Base-by-base conservation (phyloP, 2,888 invertebrate genomes). In the Xestia c-nigrum region DNA sequence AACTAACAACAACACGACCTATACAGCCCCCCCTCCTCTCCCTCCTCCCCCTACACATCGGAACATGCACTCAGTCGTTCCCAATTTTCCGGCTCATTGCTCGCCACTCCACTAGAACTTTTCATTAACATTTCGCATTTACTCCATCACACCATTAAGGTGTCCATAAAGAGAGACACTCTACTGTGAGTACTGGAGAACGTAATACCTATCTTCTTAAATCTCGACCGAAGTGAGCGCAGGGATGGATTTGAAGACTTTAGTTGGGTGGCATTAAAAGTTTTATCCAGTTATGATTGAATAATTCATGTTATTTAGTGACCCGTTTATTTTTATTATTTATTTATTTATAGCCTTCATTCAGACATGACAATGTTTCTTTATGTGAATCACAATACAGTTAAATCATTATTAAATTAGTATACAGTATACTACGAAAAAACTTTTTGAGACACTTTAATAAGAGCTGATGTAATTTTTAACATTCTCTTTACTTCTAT, bases 161-260 rank as follows among this genome's bases (percentile, higher is more conserved):
- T 87, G 88, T 89, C 89, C 90, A 91, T 93, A 92, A 92, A 93
- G 90, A 88, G 85, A 87, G 85, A 88, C 89, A 91, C 91, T 90
- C 89, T 82, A 88, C 86, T 85, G 86, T 76, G 85, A 89, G 89
- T 88, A 87, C 86, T 85, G 72, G 87, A 88, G 89, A 86, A 89
- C 88, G 89, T 91, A 92, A 90, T 92, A 92, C 92, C 93, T 93
- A 93, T 94, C 94, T 93, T 91, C 92, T 93, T 94, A 94, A 94
- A 94, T 94, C 94, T 92, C 91, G 88, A 86, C 91, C 89, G 89
- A 88, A 90, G 89, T 88, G 89, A 88, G 76, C 1, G 12, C 90
- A 90, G 92, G 85, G 85, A 7, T 24, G 90, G 70, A 90, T 59
- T 88, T 4, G 21, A 61, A 5, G n/a, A 50, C 3, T 0, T 9